phyloP scores from a whole-genome alignment of 1,140 invertebrate genomes.

The Dolichoris vasculosae region DNA sequence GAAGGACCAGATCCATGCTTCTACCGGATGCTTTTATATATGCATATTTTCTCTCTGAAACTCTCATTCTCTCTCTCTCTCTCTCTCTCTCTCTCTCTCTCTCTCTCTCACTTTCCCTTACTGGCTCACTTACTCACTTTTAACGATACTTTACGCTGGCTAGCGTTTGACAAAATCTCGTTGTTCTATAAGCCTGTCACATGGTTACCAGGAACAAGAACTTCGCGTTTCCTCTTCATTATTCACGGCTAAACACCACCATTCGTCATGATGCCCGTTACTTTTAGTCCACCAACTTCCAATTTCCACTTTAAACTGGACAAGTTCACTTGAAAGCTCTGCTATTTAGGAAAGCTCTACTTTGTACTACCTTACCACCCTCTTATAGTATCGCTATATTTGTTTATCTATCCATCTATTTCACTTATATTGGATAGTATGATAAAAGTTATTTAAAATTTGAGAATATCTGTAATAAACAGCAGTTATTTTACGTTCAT shows the following conservation, averaged over 20 bases:
- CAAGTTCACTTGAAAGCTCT: conserved; percentile 53
- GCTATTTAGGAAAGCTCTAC: conserved; percentile 47
- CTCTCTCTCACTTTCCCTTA: background rate
- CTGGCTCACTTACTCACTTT: background rate
- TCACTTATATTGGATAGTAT: background rate
- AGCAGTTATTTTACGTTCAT: too few relatives aligned
- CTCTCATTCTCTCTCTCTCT: too few relatives aligned
- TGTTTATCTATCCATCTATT: background rate
- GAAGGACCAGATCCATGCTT: background rate
- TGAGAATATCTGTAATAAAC: too few relatives aligned
- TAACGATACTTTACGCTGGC: background rate
- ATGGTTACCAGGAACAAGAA: conserved; percentile 31
- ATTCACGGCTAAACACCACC: conserved; percentile 66
- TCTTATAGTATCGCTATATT: background rate
- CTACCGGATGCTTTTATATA: background rate
- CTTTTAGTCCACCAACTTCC: conserved; percentile 20
- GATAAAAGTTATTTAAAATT: too few relatives aligned
- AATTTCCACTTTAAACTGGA: conserved; percentile 6
- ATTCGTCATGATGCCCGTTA: conserved; percentile 65
- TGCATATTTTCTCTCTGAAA: too few relatives aligned
- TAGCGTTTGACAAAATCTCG: background rate
- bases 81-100: background rate
- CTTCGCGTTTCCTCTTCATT: conserved; percentile 60
- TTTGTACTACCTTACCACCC: background rate
- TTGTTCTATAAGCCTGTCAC: conserved; percentile 5